Evolutionary conservation across 2,797 vertebrate genomes (phyloP), one percentile per base, ranked within the genome.

Genomic region (Mycteria americana): DNA sequence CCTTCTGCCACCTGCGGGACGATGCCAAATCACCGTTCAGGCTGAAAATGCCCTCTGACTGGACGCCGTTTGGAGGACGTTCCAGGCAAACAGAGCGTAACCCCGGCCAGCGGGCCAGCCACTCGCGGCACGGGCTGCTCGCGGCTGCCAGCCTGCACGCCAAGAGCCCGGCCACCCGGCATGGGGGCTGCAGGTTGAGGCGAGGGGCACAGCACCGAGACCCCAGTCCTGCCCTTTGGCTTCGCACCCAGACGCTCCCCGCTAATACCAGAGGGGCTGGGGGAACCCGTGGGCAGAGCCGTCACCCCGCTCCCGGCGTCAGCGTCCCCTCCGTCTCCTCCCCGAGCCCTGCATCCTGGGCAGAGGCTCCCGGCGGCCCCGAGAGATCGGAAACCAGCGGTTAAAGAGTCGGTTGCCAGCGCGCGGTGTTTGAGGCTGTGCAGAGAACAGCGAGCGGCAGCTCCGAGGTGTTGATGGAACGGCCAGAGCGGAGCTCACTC

Each of bases 21-120:
- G 3, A 57, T 93, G 95, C 95, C 95, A 96, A 94, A 94, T 97
- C 96, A 88, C 56, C 48, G 2, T 0, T 95, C 92, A 94, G 89
- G 93, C 96, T 95, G 96, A 95, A 94, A 97, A 96, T 89, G 80
- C 91, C 81, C 89, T 80, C 75, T 92, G 96, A 94, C 96, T 91
- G 87, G 87, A 41, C 33, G 0, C 17, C 1, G 18, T 35, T 91
- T 96, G 95, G 95, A 96, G 92, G 68, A 57, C 9, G 1, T 89
- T 89, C 93, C 95, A 88, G 87, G 91, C 81, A 92, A 83, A 82
- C 35, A 21, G 79, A 67, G 84, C 23, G 0, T 21, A 35, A 33
- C 37, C 50, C 3, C 4, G 81, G 91, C 92, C 77, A 86, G 62
- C 11, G 6, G 54, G 46, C 63, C 7, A 22, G 53, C 62, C 8